phyloP scores from a whole-genome alignment of 1,140 invertebrate species.

The Drosophila ananassae region DNA sequence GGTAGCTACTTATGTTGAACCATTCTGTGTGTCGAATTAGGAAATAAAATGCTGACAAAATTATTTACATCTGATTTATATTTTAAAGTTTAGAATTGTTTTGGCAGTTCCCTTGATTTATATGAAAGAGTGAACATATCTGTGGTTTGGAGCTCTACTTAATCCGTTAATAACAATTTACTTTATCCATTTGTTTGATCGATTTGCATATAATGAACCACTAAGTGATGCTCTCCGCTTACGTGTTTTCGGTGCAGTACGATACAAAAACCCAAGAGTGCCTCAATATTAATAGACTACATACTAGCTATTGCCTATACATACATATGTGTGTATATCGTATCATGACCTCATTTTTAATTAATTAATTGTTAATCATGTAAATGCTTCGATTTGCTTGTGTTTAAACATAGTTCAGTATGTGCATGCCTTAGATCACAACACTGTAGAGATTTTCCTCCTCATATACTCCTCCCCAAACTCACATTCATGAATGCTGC shows the following conservation, averaged over 20 bases:
- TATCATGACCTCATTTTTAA: constrained; percentile 9
- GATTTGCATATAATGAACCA: constrained; percentile 52
- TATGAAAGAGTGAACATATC: constrained; percentile 55
- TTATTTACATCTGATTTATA: constrained; percentile 39
- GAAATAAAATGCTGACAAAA: constrained; percentile 30
- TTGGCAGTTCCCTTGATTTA: constrained; percentile 64
- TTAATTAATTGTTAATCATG: constrained; percentile 19
- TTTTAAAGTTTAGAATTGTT: constrained; percentile 49
- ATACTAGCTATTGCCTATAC: constrained; percentile 36
- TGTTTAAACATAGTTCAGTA: constrained; percentile 73
- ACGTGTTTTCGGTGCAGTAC: constrained; percentile 46
- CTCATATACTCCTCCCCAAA: constrained; percentile 9
- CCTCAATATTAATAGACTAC: constrained; percentile 29
- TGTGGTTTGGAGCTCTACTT: constrained; percentile 48
- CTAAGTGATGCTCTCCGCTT: constrained; percentile 60
- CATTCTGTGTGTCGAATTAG: constrained; percentile 20
- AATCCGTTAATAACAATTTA: constrained; percentile 69
- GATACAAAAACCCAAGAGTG: constrained; percentile 55
- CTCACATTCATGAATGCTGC: constrained; percentile 43
- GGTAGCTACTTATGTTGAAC: constrained; percentile 44
- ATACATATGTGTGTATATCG: constrained; percentile 19
- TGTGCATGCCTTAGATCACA: constrained; percentile 77
- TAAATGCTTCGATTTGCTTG: constrained; percentile 56
- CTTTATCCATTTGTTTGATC: constrained; percentile 15
- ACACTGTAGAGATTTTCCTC: constrained; percentile 78